These are phyloP conservation scores for Gerris buenoi DNA, from an alignment of 1,140 invertebrate species.

Conservation along the genomic window DNA sequence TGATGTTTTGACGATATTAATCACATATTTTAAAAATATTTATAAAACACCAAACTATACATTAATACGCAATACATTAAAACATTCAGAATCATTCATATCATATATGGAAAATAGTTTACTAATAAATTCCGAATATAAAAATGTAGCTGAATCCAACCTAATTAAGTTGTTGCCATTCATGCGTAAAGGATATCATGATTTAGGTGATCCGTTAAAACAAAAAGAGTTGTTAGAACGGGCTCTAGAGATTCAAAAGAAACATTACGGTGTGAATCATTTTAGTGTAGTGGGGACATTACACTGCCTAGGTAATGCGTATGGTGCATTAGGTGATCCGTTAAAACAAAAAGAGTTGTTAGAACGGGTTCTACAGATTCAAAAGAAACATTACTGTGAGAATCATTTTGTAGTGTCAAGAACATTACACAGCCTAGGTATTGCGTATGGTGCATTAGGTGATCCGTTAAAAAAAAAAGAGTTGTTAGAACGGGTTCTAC, in stretches of 20 bases:
- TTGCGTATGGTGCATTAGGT: not conserved
- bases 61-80: not conserved
- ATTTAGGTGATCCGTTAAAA: not conserved
- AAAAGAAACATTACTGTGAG: not conserved
- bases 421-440: not conserved
- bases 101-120: not conserved
- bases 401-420: not conserved
- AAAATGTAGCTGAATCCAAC: not conserved
- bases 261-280: too few species aligned
- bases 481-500: not conserved
- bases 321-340: too few species aligned
- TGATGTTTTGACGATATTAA: not conserved
- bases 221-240: not conserved
- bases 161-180: not conserved
- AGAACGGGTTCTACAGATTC: not conserved
- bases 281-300: too few species aligned
- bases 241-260: too few species aligned
- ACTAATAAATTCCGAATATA: too few species aligned
- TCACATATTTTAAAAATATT: not conserved
- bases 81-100: not conserved
- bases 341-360: too few species aligned
- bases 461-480: not conserved
- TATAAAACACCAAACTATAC: not conserved
- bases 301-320: too few species aligned
- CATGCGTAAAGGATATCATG: not conserved